These are phyloP conservation scores for Drosophila pseudotalamancana DNA, from an alignment of 2,888 invertebrate species.

Conservation along the genomic window DNA sequence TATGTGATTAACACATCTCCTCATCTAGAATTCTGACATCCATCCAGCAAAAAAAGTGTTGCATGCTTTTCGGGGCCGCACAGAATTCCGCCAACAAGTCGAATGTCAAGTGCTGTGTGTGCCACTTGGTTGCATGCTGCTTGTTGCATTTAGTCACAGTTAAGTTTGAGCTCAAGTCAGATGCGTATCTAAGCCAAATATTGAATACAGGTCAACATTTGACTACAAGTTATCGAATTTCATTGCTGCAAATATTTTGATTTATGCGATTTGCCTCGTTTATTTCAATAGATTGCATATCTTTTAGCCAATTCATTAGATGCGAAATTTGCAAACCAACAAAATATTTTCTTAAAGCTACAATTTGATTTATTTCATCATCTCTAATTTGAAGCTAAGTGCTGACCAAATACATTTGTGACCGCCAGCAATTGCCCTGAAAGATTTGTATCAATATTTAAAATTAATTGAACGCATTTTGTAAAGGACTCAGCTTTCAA, in stretches of 20 bases:
- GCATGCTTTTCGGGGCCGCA: constrained; percentile 46
- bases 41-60: constrained; percentile 36
- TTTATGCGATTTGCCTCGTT: not conserved
- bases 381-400: not conserved
- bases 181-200: constrained; percentile 8
- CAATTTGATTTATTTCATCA: constrained; percentile 36
- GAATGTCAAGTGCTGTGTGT: not conserved
- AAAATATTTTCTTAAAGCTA: constrained; percentile 22
- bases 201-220: constrained; percentile 13
- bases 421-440: not conserved
- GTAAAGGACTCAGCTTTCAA: not conserved
- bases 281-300: constrained; percentile 11
- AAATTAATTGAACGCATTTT: not conserved
- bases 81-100: constrained; percentile 10
- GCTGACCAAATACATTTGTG: not conserved
- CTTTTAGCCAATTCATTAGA: constrained; percentile 10
- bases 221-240: constrained; percentile 7
- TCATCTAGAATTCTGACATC: not conserved
- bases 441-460: constrained; percentile 8
- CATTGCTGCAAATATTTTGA: constrained; percentile 4
- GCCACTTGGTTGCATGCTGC: constrained; percentile 12
- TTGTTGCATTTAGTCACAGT: constrained; percentile 1
- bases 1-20: no score
- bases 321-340: constrained; percentile 5
- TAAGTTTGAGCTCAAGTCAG: not conserved